Conservation (phyloP, 37 sponge, comb jelly and placozoan genomes). For the Beroe forskalii region DNA sequence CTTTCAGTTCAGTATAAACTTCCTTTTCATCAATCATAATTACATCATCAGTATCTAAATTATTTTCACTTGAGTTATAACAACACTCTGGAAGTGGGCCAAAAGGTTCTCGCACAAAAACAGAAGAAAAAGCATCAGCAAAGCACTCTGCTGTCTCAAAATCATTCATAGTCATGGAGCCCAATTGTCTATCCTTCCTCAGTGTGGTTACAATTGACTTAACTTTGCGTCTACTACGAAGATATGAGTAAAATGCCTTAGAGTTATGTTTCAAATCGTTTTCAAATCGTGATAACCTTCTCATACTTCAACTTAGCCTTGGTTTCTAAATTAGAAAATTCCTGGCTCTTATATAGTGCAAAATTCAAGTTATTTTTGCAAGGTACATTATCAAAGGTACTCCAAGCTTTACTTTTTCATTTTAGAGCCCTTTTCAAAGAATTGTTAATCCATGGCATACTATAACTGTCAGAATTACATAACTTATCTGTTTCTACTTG, state of each 20-base stretch:
- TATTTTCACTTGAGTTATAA: neutral
- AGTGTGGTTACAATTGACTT: neutral
- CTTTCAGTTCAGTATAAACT: neutral
- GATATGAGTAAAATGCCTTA: constrained; percentile 16
- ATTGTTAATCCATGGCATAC: neutral
- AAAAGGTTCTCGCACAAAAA: neutral
- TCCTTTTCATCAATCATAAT: neutral
- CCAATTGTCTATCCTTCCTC: neutral
- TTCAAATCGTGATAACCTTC: neutral
- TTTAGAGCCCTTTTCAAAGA: constrained; percentile 10
- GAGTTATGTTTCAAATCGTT: neutral
- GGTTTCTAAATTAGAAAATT: neutral
- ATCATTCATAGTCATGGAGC: neutral
- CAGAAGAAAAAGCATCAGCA: neutral
- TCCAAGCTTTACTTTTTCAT: neutral
- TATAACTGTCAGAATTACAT: neutral
- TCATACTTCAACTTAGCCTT: neutral
- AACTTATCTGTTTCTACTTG: neutral
- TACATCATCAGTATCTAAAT: neutral
- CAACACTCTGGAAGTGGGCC: neutral
- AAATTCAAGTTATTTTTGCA: neutral
- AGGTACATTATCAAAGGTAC: neutral
- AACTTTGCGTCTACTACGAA: neutral
- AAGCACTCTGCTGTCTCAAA: neutral
- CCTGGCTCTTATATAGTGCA: neutral